Percentiles rank a stretch among this genome's conserved stretches.
These are phyloP conservation scores for Monopterus albus DNA, from an alignment of 2,113 vertebrate genomes.

Conservation along the genomic window DNA sequence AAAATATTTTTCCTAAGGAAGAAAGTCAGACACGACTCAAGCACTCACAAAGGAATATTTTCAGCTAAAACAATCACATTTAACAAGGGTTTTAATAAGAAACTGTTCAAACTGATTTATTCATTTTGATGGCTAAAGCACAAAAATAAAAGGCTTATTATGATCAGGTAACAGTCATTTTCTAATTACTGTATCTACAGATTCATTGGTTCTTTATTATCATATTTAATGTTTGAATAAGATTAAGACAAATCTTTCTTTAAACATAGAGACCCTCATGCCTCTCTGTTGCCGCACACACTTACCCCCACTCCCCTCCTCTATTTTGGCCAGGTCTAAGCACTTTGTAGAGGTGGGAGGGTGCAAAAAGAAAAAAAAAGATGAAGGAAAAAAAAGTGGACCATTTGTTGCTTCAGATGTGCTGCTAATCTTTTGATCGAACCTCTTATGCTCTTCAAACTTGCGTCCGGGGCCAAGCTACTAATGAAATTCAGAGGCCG, in stretches of 20 bases:
- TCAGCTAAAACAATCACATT: background rate
- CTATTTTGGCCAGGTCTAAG: conserved; percentile 67
- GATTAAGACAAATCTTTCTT: background rate
- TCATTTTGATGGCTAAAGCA: too few relatives aligned
- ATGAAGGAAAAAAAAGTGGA: conserved; percentile 51
- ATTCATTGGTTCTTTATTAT: background rate
- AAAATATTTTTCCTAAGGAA: too few relatives aligned
- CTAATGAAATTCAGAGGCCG: conserved; percentile 83
- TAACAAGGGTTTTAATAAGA: background rate
- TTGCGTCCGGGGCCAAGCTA: conserved; percentile 75
- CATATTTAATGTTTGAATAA: background rate
- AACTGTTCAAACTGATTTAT: background rate
- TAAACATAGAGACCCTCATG: background rate
- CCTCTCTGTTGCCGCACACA: conserved; percentile 1
- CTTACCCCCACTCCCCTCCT: conserved; percentile 16
- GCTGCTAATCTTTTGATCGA: conserved; percentile 82
- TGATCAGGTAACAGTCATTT: too few relatives aligned
- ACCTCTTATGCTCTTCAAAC: conserved; percentile 81
- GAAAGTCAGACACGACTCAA: too few relatives aligned
- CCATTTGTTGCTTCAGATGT: conserved; percentile 84
- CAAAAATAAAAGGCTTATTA: too few relatives aligned
- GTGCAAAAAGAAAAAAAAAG: conserved; percentile 30
- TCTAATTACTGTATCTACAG: too few relatives aligned
- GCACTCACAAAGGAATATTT: background rate
- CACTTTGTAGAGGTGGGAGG: conserved; percentile 65